Percentiles rank a stretch among this genome's conserved stretches.
Conservation (phyloP, 2,797 vertebrate genomes). For the Moxostoma hubbsi region DNA sequence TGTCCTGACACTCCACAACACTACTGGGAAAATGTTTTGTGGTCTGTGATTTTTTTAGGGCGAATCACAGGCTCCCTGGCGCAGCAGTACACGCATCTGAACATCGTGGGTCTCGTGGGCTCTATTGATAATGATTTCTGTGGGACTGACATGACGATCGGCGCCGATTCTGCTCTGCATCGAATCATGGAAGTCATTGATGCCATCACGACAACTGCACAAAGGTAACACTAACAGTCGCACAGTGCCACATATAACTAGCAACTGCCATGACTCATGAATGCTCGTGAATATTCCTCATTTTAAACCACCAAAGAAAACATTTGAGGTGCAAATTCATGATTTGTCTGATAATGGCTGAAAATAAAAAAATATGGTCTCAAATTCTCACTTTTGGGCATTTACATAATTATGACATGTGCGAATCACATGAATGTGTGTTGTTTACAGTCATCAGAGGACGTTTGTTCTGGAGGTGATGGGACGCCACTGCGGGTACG, state of each 20-base stretch:
- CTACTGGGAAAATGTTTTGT: too few species aligned
- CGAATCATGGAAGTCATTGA: conserved; percentile 95
- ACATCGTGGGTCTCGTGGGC: conserved; percentile 93
- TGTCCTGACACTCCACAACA: too few species aligned
- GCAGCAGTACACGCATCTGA: conserved; percentile 80
- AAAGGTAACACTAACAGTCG: conserved; percentile 76
- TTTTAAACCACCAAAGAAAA: too few species aligned
- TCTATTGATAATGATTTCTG: conserved; percentile 98
- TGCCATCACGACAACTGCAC: conserved; percentile 92
- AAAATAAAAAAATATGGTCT: too few species aligned
- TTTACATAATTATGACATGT: background rate
- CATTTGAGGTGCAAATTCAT: too few species aligned
- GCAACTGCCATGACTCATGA: too few species aligned
- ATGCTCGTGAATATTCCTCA: too few species aligned
- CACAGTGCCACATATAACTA: too few species aligned
- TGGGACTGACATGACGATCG: conserved; percentile 97
- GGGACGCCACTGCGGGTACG: conserved; percentile 96
- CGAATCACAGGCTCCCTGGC: conserved; percentile 85
- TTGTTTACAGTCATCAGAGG: conserved; percentile 88
- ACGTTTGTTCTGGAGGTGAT: conserved; percentile 96
- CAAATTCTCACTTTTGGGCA: background rate
- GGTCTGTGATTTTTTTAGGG: too few species aligned
- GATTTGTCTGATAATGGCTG: too few species aligned
- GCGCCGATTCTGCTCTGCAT: conserved; percentile 91
- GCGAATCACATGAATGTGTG: background rate